A percentile compares a stretch with the other conserved stretches of the same genome.
Evolutionary conservation across 2,113 vertebrate species (phyloP).

Genomic region (Dendropsophus ebraccatus): DNA sequence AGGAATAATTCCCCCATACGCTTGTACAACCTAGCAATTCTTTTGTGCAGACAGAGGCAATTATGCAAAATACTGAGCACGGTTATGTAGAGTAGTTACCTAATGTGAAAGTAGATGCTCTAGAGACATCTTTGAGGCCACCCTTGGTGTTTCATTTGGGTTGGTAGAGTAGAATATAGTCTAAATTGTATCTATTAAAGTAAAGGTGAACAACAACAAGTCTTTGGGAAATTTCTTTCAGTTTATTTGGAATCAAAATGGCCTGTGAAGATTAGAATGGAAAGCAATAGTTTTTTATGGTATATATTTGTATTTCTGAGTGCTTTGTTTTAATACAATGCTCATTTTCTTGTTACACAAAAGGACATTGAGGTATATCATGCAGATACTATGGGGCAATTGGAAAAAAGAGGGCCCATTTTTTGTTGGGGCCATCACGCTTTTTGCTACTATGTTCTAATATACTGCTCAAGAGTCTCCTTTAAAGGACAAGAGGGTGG

Average conservation of each 20-base stretch:
- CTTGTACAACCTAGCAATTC: slow-evolving; percentile 53
- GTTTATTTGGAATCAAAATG: slow-evolving; percentile 27
- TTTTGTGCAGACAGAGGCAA: slow-evolving; percentile 56
- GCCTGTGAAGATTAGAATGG: neutral
- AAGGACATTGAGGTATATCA: neutral
- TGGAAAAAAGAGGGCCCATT: neutral
- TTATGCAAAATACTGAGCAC: slow-evolving; percentile 54
- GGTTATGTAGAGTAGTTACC: slow-evolving; percentile 32
- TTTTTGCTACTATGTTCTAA: neutral
- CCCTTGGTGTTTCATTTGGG: slow-evolving; percentile 58
- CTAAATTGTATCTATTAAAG: slow-evolving; percentile 39
- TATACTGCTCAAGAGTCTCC: neutral
- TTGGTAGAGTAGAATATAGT: slow-evolving; percentile 37
- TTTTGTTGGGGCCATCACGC: neutral
- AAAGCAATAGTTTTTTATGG: neutral
- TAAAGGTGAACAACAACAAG: neutral
- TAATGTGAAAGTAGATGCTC: neutral
- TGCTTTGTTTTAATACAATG: too few species aligned
- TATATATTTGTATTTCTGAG: slow-evolving; percentile 4
- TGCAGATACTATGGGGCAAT: neutral
- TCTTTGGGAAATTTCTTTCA: neutral
- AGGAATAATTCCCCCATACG: slow-evolving; percentile 58
- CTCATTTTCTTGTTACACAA: neutral
- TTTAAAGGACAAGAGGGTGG: neutral
- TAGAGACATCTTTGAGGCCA: neutral